Conservation (phyloP, 1,140 invertebrate genomes). For the Pantala flavescens region DNA sequence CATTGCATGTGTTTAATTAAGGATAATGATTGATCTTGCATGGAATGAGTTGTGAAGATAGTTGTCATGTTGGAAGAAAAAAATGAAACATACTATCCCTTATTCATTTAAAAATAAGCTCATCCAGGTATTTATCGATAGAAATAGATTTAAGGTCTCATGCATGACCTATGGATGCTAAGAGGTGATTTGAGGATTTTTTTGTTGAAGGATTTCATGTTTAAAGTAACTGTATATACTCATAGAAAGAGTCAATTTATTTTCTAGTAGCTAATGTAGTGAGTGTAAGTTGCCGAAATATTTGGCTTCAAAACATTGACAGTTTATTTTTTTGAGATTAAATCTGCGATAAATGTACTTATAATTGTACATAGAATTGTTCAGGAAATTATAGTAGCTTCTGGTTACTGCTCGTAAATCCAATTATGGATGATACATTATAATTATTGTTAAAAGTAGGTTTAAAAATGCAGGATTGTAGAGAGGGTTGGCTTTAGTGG, state of each 20-base stretch:
- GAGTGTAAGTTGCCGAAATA: neutral
- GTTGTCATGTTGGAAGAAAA: neutral
- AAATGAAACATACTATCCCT: neutral
- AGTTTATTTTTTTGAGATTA: conserved; percentile 8
- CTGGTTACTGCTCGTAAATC: neutral
- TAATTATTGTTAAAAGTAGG: neutral
- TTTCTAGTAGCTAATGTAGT: neutral
- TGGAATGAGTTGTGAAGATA: neutral
- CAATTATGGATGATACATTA: neutral
- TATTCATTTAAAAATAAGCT: neutral
- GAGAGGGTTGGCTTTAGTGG: conserved; percentile 7
- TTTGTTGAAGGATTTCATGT: neutral
- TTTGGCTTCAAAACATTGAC: conserved; percentile 7
- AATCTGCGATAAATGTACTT: conserved; percentile 3
- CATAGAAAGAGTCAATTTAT: neutral
- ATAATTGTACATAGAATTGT: neutral
- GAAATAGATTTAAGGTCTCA: neutral
- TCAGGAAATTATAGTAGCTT: neutral
- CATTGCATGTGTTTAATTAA: neutral
- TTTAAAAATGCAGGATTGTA: neutral
- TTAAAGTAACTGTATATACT: neutral
- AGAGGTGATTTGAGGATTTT: neutral
- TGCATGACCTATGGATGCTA: neutral
- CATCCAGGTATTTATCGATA: neutral
- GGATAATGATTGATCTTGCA: neutral